Conservation (phyloP, 2,797 vertebrate genomes). For the Megalops cyprinoides region DNA sequence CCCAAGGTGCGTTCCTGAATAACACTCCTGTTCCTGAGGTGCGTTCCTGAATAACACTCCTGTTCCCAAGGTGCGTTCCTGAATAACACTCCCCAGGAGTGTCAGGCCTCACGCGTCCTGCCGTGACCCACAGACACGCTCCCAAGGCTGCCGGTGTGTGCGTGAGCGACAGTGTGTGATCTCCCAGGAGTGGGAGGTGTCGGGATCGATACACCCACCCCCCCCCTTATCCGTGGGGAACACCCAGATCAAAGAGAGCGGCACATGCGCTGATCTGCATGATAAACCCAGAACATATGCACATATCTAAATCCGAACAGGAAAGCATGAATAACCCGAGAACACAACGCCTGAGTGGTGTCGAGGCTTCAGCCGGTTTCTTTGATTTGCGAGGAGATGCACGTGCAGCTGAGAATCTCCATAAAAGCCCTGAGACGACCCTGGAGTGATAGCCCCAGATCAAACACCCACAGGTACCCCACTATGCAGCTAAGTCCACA, state of each 20-base stretch:
- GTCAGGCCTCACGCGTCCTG: background rate
- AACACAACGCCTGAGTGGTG: background rate
- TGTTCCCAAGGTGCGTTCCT: no score
- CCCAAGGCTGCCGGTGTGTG: background rate
- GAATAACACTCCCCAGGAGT: slow-evolving; percentile 14
- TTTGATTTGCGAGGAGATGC: background rate
- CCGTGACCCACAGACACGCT: background rate
- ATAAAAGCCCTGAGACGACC: background rate
- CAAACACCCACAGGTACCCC: no score
- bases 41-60: no score
- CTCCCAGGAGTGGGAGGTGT: background rate
- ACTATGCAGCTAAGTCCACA: no score
- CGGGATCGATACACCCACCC: background rate
- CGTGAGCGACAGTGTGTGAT: background rate
- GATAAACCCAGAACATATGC: background rate
- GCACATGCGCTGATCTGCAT: background rate
- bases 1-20: no score
- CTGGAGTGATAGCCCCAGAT: background rate
- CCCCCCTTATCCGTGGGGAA: background rate
- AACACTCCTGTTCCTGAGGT: no score
- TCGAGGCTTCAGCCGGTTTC: background rate
- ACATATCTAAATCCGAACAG: background rate
- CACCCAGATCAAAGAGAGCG: background rate
- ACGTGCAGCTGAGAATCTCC: background rate
- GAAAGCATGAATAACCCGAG: no score